Percentiles rank a stretch among this genome's conserved stretches.
Conservation (phyloP, 2,113 vertebrate genomes). For the Actenoides hombroni region DNA sequence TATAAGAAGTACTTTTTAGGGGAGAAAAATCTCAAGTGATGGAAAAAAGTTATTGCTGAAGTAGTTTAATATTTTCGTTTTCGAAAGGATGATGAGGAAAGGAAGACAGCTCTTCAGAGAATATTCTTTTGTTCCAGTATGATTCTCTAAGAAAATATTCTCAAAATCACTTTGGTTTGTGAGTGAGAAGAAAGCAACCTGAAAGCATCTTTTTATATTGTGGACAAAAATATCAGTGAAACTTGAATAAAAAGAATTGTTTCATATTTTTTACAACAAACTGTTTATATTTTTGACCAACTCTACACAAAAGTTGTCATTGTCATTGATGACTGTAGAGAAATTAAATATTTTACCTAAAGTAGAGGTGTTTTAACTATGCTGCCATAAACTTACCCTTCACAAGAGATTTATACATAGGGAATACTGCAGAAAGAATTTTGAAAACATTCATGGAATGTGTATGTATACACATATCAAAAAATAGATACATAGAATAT, state of each 20-base stretch:
- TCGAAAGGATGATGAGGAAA: neutral
- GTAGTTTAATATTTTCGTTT: neutral
- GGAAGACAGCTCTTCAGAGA: neutral
- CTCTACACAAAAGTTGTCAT: neutral
- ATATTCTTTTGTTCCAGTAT: neutral
- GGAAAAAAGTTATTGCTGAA: neutral
- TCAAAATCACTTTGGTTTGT: neutral
- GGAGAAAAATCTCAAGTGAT: neutral
- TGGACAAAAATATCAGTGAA: neutral
- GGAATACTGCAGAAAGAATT: neutral
- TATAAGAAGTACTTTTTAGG: neutral
- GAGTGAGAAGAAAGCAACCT: neutral
- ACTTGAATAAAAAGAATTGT: neutral
- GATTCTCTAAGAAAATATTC: neutral
- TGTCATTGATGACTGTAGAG: neutral
- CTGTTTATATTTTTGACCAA: neutral
- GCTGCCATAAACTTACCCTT: neutral
- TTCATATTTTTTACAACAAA: neutral
- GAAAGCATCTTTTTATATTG: neutral
- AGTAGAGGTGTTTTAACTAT: neutral
- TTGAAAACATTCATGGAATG: neutral
- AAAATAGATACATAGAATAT: neutral
- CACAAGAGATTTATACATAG: neutral
- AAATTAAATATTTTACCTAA: neutral
- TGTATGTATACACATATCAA: fast-evolving